Evolutionary conservation across 2,888 invertebrate genomes (phyloP).

Genomic region (Pterostichus niger): DNA sequence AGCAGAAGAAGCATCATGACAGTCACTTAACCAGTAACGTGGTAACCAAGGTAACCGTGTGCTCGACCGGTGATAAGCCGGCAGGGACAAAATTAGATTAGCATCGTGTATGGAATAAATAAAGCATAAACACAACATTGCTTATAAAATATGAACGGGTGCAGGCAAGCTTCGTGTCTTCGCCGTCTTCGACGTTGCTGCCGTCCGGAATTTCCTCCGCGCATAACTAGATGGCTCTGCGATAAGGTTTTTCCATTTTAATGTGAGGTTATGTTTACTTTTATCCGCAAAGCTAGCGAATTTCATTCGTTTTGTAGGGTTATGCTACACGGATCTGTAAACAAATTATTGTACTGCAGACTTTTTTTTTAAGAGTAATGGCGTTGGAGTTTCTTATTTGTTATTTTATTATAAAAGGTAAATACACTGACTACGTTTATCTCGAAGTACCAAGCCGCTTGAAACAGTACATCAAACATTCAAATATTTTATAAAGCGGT

Average conservation of each 20-base stretch:
- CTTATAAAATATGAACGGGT: constrained; percentile 58
- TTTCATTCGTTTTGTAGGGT: constrained; percentile 33
- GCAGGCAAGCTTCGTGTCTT: constrained; percentile 8
- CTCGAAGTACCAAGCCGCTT: no score
- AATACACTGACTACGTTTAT: no score
- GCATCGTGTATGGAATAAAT: constrained; percentile 59
- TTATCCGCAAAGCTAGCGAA: constrained; percentile 24
- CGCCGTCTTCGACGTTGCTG: constrained; percentile 7
- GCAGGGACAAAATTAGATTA: constrained; percentile 56
- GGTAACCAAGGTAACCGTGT: constrained; percentile 38
- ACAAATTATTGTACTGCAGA: constrained; percentile 24
- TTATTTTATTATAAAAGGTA: constrained; percentile 1
- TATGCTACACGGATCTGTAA: constrained; percentile 19
- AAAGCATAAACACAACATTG: constrained; percentile 61
- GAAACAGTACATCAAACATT: no score
- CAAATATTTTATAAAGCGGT: no score
- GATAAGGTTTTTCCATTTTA: constrained; percentile 55
- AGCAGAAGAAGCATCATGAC: background rate
- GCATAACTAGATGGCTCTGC: constrained; percentile 48
- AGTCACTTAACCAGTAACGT: constrained; percentile 28
- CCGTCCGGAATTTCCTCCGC: constrained; percentile 13
- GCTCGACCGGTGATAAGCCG: constrained; percentile 49
- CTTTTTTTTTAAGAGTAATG: background rate
- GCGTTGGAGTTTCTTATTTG: constrained; percentile 9
- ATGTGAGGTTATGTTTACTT: constrained; percentile 44